A percentile compares a stretch with the other conserved stretches of the same genome.
phyloP scores from a whole-genome alignment of 2,888 invertebrate species.

The Chloromyia formosa region DNA sequence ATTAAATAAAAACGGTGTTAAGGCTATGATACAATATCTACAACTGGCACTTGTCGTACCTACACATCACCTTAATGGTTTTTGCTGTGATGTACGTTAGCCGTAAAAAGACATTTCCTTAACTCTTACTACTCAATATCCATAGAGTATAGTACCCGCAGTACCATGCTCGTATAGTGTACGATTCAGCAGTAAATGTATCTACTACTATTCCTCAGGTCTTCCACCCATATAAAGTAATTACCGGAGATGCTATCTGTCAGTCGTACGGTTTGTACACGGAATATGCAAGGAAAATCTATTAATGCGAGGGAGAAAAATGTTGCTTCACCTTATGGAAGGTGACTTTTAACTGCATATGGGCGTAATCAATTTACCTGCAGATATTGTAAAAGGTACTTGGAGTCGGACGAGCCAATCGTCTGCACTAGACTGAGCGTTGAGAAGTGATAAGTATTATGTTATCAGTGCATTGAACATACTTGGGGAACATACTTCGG shows the following conservation, averaged over 20 bases:
- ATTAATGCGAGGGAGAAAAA: conserved; percentile 30
- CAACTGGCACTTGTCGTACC: conserved; percentile 11
- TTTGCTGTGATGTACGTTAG: not conserved
- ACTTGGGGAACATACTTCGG: too few relatives aligned
- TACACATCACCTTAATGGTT: conserved; percentile 1
- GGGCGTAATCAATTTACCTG: not conserved
- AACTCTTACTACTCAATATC: conserved; percentile 4
- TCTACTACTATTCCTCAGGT: not conserved
- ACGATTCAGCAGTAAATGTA: not conserved
- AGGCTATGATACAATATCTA: not conserved
- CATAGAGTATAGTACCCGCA: not conserved
- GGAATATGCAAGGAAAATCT: not conserved
- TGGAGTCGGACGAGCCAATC: too few relatives aligned
- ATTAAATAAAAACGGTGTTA: not conserved
- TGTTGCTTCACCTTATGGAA: not conserved
- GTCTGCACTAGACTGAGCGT: too few relatives aligned
- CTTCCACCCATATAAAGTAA: conserved; percentile 10
- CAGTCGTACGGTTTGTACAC: not conserved
- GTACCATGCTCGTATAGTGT: not conserved
- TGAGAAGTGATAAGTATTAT: too few relatives aligned
- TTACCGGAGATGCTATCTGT: conserved; percentile 23
- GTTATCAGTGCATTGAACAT: too few relatives aligned
- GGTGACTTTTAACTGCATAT: conserved; percentile 16
- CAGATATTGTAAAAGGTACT: too few relatives aligned
- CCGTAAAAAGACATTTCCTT: conserved; percentile 12